Conservation (phyloP, 2,888 invertebrate genomes). For the Lordiphosa andalusiaca region DNA sequence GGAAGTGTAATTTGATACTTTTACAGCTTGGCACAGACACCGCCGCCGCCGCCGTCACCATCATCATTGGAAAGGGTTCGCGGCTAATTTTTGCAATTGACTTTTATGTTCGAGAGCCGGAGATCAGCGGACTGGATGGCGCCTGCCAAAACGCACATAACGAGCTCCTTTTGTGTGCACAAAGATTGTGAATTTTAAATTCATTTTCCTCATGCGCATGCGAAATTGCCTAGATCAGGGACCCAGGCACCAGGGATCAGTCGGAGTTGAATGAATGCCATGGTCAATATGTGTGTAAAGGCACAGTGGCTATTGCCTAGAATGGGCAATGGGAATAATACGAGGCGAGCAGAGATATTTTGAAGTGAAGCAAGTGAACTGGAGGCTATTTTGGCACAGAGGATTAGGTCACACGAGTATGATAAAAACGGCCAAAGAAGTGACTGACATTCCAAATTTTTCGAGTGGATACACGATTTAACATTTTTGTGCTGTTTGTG, state of each 20-base stretch:
- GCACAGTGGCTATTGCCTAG: slow-evolving; percentile 37
- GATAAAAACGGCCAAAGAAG: too few relatives aligned
- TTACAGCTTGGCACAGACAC: slow-evolving; percentile 57
- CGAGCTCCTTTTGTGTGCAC: slow-evolving; percentile 74
- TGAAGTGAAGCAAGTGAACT: too few relatives aligned
- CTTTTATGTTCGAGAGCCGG: slow-evolving; percentile 31
- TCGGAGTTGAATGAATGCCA: slow-evolving; percentile 41
- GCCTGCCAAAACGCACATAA: slow-evolving; percentile 65
- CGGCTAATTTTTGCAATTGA: slow-evolving; percentile 65
- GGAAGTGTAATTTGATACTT: slow-evolving; percentile 78
- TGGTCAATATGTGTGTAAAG: slow-evolving; percentile 16
- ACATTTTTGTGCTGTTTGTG: too few relatives aligned
- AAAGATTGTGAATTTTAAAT: slow-evolving; percentile 73
- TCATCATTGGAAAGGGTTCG: slow-evolving; percentile 48
- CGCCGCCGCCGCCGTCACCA: slow-evolving; percentile 21
- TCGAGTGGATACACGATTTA: too few relatives aligned
- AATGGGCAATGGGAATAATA: too few relatives aligned
- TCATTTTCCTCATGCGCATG: slow-evolving; percentile 74
- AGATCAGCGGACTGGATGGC: slow-evolving; percentile 38
- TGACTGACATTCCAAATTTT: too few relatives aligned
- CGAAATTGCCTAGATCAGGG: slow-evolving; percentile 42
- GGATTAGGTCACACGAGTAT: too few relatives aligned
- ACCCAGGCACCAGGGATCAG: slow-evolving; percentile 5
- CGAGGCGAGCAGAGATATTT: neutral
- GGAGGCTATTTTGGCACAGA: too few relatives aligned